Evolutionary conservation across 2,888 invertebrate species (phyloP).

Genomic region (Gnatocerus cornutus): DNA sequence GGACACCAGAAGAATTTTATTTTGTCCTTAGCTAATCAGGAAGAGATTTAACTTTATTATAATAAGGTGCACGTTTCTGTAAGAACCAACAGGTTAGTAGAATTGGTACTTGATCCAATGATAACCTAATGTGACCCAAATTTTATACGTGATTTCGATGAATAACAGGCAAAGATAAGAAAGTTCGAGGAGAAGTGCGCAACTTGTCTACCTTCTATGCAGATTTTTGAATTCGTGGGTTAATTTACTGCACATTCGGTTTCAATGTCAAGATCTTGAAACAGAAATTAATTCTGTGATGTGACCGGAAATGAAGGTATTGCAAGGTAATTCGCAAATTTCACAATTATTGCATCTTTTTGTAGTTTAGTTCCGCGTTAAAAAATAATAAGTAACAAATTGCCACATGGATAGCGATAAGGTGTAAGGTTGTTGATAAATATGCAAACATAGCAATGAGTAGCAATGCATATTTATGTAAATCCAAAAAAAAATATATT

Average conservation of each 20-base stretch:
- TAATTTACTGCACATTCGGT: conserved; percentile 1
- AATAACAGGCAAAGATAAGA: conserved; percentile 18
- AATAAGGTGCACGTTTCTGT: neutral
- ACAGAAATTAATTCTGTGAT: conserved; percentile 3
- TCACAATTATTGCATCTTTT: neutral
- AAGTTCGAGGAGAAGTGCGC: neutral
- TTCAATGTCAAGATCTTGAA: conserved; percentile 9
- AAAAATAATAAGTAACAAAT: neutral
- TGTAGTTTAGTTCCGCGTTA: neutral
- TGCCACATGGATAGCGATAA: neutral
- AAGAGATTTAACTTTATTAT: conserved; percentile 2
- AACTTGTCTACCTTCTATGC: conserved; percentile 3
- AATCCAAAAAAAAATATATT: too few relatives aligned
- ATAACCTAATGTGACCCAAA: conserved; percentile 10
- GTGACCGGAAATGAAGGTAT: conserved; percentile 15
- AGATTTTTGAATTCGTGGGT: neutral
- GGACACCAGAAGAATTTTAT: neutral
- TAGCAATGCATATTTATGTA: neutral
- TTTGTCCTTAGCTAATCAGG: conserved; percentile 5
- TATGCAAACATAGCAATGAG: neutral
- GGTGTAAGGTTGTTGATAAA: conserved; percentile 1
- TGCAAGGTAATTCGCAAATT: neutral
- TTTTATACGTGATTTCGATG: conserved; percentile 10
- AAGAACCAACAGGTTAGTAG: neutral
- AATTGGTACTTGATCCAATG: neutral